phyloP scores from a whole-genome alignment of 2,797 vertebrate species.

The Pipistrellus pipistrellus region DNA sequence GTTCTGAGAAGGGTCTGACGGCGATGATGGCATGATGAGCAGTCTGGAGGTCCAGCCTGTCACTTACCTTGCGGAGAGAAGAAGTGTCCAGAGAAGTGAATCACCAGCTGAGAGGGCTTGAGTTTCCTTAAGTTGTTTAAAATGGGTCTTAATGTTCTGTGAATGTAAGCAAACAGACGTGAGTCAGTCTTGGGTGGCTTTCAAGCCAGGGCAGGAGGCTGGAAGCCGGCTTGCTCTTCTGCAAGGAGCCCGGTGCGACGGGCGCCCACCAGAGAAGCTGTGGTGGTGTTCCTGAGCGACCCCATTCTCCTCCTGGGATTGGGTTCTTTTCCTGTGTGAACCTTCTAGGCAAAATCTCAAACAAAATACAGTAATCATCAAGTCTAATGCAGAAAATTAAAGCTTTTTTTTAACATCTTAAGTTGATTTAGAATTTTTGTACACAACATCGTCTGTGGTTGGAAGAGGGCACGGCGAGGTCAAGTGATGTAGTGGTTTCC shows the following conservation, averaged over 20 bases:
- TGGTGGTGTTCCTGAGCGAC: slow-evolving; percentile 72
- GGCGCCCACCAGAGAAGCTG: slow-evolving; percentile 63
- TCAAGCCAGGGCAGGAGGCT: slow-evolving; percentile 80
- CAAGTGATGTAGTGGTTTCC: slow-evolving; percentile 96
- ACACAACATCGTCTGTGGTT: slow-evolving; percentile 90
- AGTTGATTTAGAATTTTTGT: slow-evolving; percentile 91
- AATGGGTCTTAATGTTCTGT: slow-evolving; percentile 85
- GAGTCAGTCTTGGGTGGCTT: slow-evolving; percentile 82
- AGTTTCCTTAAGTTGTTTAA: slow-evolving; percentile 85
- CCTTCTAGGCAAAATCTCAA: slow-evolving; percentile 83
- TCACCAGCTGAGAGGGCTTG: slow-evolving; percentile 81
- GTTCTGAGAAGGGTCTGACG: slow-evolving; percentile 64
- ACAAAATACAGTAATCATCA: slow-evolving; percentile 77
- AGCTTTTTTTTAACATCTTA: slow-evolving; percentile 86
- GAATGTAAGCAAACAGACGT: slow-evolving; percentile 87
- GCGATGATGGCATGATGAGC: slow-evolving; percentile 36
- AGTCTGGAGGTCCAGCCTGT: background rate
- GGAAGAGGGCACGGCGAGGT: slow-evolving; percentile 92
- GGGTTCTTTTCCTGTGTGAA: slow-evolving; percentile 81
- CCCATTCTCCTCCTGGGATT: slow-evolving; percentile 81
- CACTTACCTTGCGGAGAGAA: slow-evolving; percentile 67
- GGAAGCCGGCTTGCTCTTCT: slow-evolving; percentile 83
- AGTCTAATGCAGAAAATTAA: slow-evolving; percentile 83
- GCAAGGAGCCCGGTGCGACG: background rate
- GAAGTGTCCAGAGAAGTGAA: slow-evolving; percentile 81